phyloP scores from a whole-genome alignment of 2,113 vertebrate genomes.

The Cynopterus brachyotis region DNA sequence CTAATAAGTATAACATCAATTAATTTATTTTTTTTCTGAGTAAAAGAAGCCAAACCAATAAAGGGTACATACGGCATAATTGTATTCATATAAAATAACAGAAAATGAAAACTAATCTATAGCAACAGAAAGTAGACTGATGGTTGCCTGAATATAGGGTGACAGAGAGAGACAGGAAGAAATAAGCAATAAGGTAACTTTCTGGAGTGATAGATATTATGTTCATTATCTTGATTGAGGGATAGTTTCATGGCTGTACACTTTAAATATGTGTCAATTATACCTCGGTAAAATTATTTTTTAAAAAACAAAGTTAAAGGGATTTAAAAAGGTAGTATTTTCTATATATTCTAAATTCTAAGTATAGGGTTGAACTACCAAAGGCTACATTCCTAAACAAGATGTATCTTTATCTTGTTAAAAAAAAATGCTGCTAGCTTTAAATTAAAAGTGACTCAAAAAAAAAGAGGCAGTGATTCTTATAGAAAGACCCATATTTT shows the following conservation, averaged over 20 bases:
- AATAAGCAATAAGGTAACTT: not conserved
- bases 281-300: not conserved
- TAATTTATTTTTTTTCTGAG: not conserved
- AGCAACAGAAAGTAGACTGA: not conserved
- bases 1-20: not conserved
- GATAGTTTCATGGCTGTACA: not conserved
- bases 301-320: not conserved
- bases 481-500: not conserved
- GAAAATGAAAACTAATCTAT: not conserved
- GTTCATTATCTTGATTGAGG: not conserved
- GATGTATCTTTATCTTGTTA: not conserved
- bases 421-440: not conserved
- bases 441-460: not conserved
- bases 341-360: not conserved
- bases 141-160: not conserved
- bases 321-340: not conserved
- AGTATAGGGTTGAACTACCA: not conserved
- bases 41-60: not conserved
- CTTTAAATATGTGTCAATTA: not conserved
- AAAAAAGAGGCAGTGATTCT: not conserved
- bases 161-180: not conserved
- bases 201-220: not conserved
- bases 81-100: not conserved
- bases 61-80: not conserved
- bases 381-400: not conserved